Percentiles rank a stretch among this genome's conserved stretches.
Conservation (phyloP, 2,113 vertebrate species). For the Empidonax alnorum region DNA sequence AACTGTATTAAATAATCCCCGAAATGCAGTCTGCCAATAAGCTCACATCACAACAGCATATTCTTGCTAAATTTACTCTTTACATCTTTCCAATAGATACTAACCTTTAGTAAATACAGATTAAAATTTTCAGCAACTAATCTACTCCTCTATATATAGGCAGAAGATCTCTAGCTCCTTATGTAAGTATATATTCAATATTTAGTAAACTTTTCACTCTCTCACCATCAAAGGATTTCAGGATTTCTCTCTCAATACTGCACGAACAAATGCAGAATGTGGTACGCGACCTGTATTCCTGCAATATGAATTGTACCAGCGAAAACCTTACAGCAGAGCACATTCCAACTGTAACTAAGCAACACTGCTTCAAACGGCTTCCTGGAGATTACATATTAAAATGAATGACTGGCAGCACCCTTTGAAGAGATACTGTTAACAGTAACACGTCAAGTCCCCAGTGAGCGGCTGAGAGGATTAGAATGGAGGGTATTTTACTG, state of each 20-base stretch:
- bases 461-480: neutral
- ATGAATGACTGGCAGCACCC: slow-evolving; percentile 57
- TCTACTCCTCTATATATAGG: neutral
- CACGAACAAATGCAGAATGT: slow-evolving; percentile 7
- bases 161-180: slow-evolving; percentile 23
- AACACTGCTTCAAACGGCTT: slow-evolving; percentile 58
- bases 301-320: slow-evolving; percentile 8
- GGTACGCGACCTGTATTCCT: slow-evolving; percentile 15
- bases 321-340: slow-evolving; percentile 41
- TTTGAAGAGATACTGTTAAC: slow-evolving; percentile 9
- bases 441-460: neutral
- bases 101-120: slow-evolving; percentile 33
- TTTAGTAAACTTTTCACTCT: slow-evolving; percentile 42
- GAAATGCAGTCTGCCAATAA: neutral
- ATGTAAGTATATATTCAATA: neutral
- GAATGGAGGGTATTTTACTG: neutral
- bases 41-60: neutral
- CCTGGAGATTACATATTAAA: slow-evolving; percentile 55
- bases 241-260: neutral
- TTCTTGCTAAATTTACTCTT: slow-evolving; percentile 3
- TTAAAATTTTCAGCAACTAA: slow-evolving; percentile 13
- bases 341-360: slow-evolving; percentile 67
- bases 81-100: neutral
- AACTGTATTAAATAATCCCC: neutral
- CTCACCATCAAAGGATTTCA: neutral